Conservation (phyloP, 2,113 vertebrate species). For the Emydura subglobosa region DNA sequence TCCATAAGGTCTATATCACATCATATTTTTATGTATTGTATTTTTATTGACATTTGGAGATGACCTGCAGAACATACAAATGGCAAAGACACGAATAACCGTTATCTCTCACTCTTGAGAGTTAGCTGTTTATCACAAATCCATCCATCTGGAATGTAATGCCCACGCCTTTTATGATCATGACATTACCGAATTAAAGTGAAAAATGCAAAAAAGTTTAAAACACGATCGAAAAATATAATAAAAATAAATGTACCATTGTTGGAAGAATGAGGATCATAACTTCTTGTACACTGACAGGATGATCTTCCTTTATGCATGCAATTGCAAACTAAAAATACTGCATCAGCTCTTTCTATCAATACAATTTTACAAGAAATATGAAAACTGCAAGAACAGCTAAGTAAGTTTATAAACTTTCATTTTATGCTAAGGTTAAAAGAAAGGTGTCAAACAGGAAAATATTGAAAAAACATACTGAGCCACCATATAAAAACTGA, state of each 20-base stretch:
- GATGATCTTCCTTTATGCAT: not conserved
- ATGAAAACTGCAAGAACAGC: constrained; percentile 51
- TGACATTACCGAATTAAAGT: accelerated
- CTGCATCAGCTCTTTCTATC: constrained; percentile 67
- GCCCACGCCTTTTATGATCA: no score
- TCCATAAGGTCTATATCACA: not conserved
- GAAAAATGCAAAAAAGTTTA: no score
- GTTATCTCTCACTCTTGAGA: accelerated
- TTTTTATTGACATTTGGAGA: not conserved
- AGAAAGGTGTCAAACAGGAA: constrained; percentile 50
- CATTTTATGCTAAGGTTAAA: constrained; percentile 55
- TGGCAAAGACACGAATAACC: no score
- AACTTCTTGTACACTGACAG: not conserved
- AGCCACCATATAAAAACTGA: constrained; percentile 32
- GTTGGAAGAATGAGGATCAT: not conserved
- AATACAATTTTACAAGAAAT: constrained; percentile 32
- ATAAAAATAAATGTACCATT: not conserved
- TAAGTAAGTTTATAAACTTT: constrained; percentile 47
- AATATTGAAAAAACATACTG: constrained; percentile 61
- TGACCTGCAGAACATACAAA: no score
- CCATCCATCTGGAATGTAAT: not conserved
- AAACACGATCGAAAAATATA: accelerated
- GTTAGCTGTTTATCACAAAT: accelerated
- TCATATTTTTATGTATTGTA: not conserved
- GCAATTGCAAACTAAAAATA: constrained; percentile 35